phyloP scores from a whole-genome alignment of 2,888 invertebrate genomes.

The Synergus itoensis region DNA sequence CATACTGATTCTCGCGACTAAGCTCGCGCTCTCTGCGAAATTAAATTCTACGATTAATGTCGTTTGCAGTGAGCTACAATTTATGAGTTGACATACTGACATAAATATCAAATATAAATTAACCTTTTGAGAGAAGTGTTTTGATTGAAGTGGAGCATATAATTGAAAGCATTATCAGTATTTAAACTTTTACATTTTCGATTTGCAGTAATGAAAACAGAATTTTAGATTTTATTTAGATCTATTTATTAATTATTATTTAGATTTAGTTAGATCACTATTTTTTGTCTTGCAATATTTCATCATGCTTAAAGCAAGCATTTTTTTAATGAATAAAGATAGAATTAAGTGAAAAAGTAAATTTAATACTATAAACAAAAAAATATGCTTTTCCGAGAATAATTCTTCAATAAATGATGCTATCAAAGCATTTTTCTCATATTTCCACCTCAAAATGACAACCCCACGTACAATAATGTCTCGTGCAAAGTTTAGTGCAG shows the following conservation, averaged over 20 bases:
- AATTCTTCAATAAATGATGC: background rate
- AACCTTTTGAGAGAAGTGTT: background rate
- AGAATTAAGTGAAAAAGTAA: background rate
- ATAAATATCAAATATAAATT: conserved; percentile 36
- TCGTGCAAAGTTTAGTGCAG: conserved; percentile 28
- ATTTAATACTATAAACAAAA: background rate
- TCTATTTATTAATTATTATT: too few species aligned
- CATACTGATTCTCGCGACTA: background rate
- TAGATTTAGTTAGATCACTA: too few species aligned
- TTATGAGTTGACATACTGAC: conserved; percentile 31
- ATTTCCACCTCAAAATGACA: conserved; percentile 19
- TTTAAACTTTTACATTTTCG: background rate
- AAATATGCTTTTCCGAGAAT: conserved; percentile 1
- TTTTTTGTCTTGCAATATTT: too few species aligned
- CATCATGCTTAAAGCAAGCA: too few species aligned
- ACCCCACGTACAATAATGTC: conserved; percentile 28
- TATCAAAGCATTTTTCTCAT: conserved; percentile 26
- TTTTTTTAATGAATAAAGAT: too few species aligned
- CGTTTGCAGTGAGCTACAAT: background rate
- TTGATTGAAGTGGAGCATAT: background rate
- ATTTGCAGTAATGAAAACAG: background rate
- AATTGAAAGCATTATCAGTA: background rate
- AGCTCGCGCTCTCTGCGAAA: conserved; percentile 10
- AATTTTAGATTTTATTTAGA: background rate
- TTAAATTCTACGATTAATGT: conserved; percentile 38